Evolutionary conservation across 1,140 invertebrate species (phyloP).

Genomic region (Lucilia sericata): DNA sequence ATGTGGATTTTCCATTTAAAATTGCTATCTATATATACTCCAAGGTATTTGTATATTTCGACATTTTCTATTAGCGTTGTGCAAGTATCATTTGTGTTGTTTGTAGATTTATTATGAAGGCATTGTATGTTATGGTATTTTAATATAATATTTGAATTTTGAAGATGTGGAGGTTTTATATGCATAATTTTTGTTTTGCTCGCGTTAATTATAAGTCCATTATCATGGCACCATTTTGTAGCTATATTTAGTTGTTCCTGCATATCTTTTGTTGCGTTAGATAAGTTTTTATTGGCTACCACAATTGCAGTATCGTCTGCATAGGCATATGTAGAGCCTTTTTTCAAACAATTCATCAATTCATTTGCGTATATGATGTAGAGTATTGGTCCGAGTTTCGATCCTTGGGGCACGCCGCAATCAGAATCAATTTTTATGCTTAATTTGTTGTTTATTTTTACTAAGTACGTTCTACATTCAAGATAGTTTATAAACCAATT

Average conservation of each 20-base stretch:
- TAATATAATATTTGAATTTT: too few relatives aligned
- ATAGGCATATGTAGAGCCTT: too few relatives aligned
- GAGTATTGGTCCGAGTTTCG: neutral
- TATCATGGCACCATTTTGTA: too few relatives aligned
- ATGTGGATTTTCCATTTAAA: constrained; percentile 7
- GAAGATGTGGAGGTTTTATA: neutral
- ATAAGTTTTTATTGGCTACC: too few relatives aligned
- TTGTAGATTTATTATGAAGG: neutral
- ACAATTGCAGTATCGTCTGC: too few relatives aligned
- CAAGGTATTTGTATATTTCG: constrained; percentile 4
- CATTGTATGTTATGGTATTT: neutral
- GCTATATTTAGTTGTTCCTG: too few relatives aligned
- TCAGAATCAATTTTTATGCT: neutral
- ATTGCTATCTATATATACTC: neutral
- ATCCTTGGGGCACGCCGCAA: neutral
- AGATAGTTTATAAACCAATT: neutral
- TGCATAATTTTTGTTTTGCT: too few relatives aligned
- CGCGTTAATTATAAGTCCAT: too few relatives aligned
- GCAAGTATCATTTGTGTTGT: neutral
- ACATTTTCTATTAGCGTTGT: neutral
- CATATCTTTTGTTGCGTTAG: too few relatives aligned
- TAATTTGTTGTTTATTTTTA: neutral
- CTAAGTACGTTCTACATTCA: neutral
- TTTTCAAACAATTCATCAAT: too few relatives aligned
- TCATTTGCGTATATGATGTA: neutral